Base-by-base conservation (phyloP, 1,140 invertebrate genomes). In the Ceratina australensis region DNA sequence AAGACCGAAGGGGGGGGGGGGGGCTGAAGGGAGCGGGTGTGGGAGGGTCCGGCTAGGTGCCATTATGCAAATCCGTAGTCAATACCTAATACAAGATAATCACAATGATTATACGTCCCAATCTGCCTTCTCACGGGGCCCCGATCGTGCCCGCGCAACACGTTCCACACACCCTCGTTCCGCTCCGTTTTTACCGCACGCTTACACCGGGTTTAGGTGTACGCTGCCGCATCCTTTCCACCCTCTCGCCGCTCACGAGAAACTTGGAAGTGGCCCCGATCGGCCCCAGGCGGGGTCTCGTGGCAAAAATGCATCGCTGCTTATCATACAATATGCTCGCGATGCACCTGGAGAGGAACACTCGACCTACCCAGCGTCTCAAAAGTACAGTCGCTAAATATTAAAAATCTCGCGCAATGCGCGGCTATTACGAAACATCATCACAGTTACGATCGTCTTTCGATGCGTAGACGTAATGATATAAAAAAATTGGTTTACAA, bases 11-110 rank as follows among this genome's bases (percentile, higher is more conserved):
- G 54, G 22, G 20, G 22, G 22, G 72, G 59, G 56, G 15, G 18
- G 26, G 15, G 4, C 5, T 2, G 16, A 8, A 18, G 79, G 68
- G 82, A 84, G 73, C 64, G 69, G 33, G 73, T 74, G 76, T 49
- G 77, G 15, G 28, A 84, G 86, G 84, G 82, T 68, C 78, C 86
- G 87, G 88, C 88, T 88, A 87, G 88, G 86, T 88, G 87, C 89
- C 86, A 92, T 92, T 92, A 92, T 92, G 91, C 88, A 91, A 91
- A 92, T 92, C 80, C 84, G 87, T 88, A 90, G 90, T 91, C 91
- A 92, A 92, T 92, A 91, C 89, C 89, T 92, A 91, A 92, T 92
- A 92, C 88, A 90, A 92, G 90, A 91, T 92, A 92, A 92, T 92
- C 89, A 91, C 88, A 89, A 91, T 92, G 90, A 92, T 92, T 92